Evolutionary conservation across 1,140 invertebrate species (phyloP), one percentile per base, ranked within the genome.

Genomic region (Pentalonia nigronervosa): DNA sequence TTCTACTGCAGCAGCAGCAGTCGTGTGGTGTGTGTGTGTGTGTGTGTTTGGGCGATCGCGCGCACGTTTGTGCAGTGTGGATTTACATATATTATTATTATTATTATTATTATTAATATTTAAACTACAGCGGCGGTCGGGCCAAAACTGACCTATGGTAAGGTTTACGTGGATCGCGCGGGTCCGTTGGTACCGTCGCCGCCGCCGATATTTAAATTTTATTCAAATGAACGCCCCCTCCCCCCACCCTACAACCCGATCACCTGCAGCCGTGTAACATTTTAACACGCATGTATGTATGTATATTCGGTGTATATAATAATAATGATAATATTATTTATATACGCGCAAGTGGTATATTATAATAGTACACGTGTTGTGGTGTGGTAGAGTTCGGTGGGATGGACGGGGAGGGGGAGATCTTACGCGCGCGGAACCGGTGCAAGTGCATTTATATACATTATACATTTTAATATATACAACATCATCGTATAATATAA

Each of bases 191-290:
- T n/a, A n/a, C n/a, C n/a, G 90, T 90, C 23, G 88, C 17, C 14
- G 86, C 25, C 86, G 47, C 47, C 81, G 90, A n/a, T 92, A 92
- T 92, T 92, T 92, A 92, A 92, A 92, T 92, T 92, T 92, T 92
- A 92, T 92, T 92, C 91, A 92, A 92, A 92, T 92, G 47, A 91
- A 91, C 90, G 41, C 91, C 67, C 36, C 47, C 67, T 34, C n/a
- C 67, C 6, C 17, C 8, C 36, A 3, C 48, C 48, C 34, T 25
- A 23, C 23, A 36, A 36, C 53, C n/a, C 50, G 23, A 36, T 90
- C 50, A 25, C 25, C 30, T 76, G 25, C 50, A 14, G 84, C 21
- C 21, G 36, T 23, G 9, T 25, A n/a, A 11, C 25, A 41, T 30
- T 47, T 9, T 47, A 47, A 50, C 14, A 11, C 36, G 45, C 30